Percentiles rank a stretch among this genome's conserved stretches.
Conservation (phyloP, 53 echinoderm and acorn worm species). For the Mesocentrotus franciscanus region DNA sequence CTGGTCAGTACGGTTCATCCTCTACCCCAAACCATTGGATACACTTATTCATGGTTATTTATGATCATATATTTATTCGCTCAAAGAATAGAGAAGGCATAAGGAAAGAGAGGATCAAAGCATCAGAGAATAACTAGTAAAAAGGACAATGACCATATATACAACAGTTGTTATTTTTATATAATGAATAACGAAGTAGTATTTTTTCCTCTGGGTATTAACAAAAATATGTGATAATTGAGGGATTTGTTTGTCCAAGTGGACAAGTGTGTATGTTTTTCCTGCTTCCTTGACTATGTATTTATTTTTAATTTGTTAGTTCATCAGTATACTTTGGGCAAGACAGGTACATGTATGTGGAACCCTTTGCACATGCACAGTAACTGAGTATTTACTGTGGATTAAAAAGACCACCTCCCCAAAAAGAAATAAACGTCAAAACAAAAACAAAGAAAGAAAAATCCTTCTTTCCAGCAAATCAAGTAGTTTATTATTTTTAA, state of each 20-base stretch:
- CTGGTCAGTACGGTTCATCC: not conserved
- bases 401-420: not conserved
- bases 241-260: not conserved
- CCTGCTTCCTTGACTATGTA: not conserved
- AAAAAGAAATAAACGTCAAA: not conserved
- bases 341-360: not conserved
- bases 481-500: not conserved
- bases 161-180: too few relatives aligned
- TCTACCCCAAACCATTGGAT: not conserved
- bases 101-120: not conserved
- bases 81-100: not conserved
- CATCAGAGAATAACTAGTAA: not conserved
- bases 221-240: not conserved
- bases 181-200: too few relatives aligned
- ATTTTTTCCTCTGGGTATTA: not conserved
- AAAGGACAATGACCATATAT: not conserved
- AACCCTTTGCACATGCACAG: not conserved
- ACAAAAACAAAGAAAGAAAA: too few relatives aligned
- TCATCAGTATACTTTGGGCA: not conserved
- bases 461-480: not conserved
- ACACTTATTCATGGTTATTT: not conserved
- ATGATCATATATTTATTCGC: not conserved
- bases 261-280: not conserved
- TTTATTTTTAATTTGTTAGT: not conserved
- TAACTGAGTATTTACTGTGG: not conserved